These are phyloP conservation scores for Eupelmus urozonus DNA, from an alignment of 2,888 invertebrate species.

Conservation along the genomic window DNA sequence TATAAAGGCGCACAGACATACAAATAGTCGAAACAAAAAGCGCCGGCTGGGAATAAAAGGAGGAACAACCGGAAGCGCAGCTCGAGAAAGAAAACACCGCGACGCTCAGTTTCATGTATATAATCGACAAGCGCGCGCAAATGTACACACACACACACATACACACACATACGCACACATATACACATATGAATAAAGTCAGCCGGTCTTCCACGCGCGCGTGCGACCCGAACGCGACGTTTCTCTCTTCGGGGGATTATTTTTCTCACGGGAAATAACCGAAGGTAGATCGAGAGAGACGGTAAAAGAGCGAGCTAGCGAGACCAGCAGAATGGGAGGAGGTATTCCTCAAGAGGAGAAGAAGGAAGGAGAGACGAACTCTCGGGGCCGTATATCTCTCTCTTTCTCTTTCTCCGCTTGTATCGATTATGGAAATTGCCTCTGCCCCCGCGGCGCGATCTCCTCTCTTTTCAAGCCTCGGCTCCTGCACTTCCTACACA, in stretches of 20 bases:
- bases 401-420: conserved; percentile 51
- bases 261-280: conserved; percentile 62
- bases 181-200: conserved; percentile 44
- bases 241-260: conserved; percentile 59
- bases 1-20: too few relatives aligned
- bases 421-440: conserved; percentile 60
- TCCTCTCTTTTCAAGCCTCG: conserved; percentile 9
- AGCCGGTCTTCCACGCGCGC: conserved; percentile 17
- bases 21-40: background rate
- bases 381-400: conserved; percentile 53
- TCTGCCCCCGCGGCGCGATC: conserved; percentile 28
- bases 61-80: background rate
- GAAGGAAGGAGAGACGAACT: conserved; percentile 34
- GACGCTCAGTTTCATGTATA: background rate
- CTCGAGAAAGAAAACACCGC: conserved; percentile 12
- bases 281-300: conserved; percentile 50
- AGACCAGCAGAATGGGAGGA: background rate
- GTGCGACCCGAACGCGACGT: conserved; percentile 31
- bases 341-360: conserved; percentile 53
- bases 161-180: background rate
- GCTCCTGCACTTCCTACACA: background rate
- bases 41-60: too few relatives aligned
- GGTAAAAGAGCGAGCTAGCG: conserved; percentile 43
- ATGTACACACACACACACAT: background rate
- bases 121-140: too few relatives aligned